Base-by-base conservation (phyloP, 2,113 vertebrate genomes). In the Sula dactylatra region DNA sequence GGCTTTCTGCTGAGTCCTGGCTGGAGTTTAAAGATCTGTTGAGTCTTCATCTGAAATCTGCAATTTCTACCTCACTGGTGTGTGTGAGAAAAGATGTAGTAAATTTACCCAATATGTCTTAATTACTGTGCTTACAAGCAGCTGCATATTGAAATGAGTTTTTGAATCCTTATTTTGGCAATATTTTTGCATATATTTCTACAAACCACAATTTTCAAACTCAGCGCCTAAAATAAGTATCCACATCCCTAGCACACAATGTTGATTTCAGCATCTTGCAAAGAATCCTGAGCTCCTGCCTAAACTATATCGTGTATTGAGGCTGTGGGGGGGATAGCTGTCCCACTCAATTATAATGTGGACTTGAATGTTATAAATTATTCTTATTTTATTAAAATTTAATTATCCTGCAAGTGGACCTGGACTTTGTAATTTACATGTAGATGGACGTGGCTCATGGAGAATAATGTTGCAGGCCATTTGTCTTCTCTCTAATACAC, bases 141-240 rank as follows among this genome's bases (percentile, higher is more conserved):
- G 96, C 93, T 95, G 96, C 87, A 92, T 70, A 95, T 62, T 96
- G 71, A 96, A 96, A 93, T 87, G 76, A 93, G 54, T 4, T 77
- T 93, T 31, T 94, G 89, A 96, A 91, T 87, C 61, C 82, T 96
- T 96, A 96, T 97, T 96, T 97, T 95, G 94, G 90, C 85, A 96
- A 96, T 94, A 96, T 91, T 95, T 97, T 96, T 96, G 85, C 94
- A 82, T 94, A 44, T 65, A 88, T 94, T 95, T 90, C 87, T 89
- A 80, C 62, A 96, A 96, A 86, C 87, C 62, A 87, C 81, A 86
- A 58, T 92, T 96, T 97, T 92, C 87, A 82, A 70, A 83, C 79
- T 76, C 78, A 9, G 52, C 69, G 69, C 70, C 61, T 94, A 94
- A 95, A 96, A 77, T 92, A 91, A 94, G 74, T 72, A 88, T 69